Conservation (phyloP, 2,888 invertebrate species). For the Xestia ashworthii region DNA sequence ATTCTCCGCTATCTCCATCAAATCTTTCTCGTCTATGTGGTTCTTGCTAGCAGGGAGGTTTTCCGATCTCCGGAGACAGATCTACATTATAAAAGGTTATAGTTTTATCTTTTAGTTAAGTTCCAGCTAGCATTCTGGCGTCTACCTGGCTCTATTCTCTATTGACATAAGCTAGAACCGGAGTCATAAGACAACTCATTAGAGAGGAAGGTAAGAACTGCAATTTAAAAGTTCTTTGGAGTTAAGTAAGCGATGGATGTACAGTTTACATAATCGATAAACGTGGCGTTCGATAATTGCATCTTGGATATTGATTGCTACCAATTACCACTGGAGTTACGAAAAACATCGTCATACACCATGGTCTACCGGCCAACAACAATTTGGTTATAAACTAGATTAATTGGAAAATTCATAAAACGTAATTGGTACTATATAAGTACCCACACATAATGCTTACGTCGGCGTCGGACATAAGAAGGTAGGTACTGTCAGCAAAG, state of each 20-base stretch:
- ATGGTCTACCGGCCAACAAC: background rate
- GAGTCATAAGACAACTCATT: background rate
- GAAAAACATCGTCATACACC: constrained; percentile 23
- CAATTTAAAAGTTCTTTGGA: background rate
- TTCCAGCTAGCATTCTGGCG: background rate
- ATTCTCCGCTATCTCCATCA: too few species aligned
- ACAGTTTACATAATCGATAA: constrained; percentile 31
- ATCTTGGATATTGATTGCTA: constrained; percentile 37
- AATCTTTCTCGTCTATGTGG: background rate
- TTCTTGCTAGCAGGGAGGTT: background rate
- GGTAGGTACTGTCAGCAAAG: constrained; percentile 3
- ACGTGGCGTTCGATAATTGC: constrained; percentile 25
- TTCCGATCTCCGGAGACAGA: background rate
- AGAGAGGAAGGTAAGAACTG: constrained; percentile 13
- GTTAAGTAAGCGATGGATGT: constrained; percentile 8
- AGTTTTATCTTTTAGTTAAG: background rate
- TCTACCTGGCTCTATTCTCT: background rate
- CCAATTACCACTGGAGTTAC: constrained; percentile 29
- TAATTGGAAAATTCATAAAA: constrained; percentile 27
- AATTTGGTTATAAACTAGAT: constrained; percentile 12
- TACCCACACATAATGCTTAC: background rate
- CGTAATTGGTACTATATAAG: constrained; percentile 18
- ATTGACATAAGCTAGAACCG: background rate
- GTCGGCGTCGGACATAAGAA: background rate
- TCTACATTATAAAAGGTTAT: background rate